Conservation (phyloP, 2,797 vertebrate species). For the Centroberyx gerrardi region DNA sequence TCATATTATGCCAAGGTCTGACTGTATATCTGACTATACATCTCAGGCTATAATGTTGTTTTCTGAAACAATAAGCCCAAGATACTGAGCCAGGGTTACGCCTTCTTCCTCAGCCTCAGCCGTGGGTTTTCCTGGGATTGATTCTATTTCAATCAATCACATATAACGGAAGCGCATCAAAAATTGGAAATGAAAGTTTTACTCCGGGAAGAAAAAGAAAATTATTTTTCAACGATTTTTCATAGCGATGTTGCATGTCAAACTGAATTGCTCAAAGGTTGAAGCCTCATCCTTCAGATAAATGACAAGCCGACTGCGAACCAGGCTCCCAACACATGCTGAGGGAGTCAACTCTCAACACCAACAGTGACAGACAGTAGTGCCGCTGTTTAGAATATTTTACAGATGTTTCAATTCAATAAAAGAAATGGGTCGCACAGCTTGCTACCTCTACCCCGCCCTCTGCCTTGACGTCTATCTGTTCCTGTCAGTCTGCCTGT, state of each 20-base stretch:
- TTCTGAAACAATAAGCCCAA: neutral
- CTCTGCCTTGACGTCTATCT: slow-evolving; percentile 18
- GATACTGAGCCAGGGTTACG: no score
- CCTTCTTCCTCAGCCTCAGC: neutral
- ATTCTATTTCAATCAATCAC: slow-evolving; percentile 9
- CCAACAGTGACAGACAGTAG: slow-evolving; percentile 44
- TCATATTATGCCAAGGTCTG: slow-evolving; percentile 13
- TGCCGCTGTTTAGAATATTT: slow-evolving; percentile 27
- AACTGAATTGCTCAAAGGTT: neutral
- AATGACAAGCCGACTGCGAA: neutral
- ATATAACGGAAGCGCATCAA: neutral
- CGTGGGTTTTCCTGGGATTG: neutral
- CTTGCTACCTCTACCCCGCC: slow-evolving; percentile 16
- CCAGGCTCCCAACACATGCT: slow-evolving; percentile 18
- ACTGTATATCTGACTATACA: neutral
- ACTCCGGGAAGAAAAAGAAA: neutral
- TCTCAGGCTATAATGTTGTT: neutral
- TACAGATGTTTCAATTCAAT: slow-evolving; percentile 57
- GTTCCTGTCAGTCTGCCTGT: slow-evolving; percentile 25
- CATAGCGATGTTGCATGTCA: slow-evolving; percentile 19
- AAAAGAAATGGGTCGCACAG: slow-evolving; percentile 23
- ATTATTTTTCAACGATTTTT: slow-evolving; percentile 21
- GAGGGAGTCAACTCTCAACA: neutral
- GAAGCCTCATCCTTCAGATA: slow-evolving; percentile 23
- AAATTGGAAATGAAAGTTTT: slow-evolving; percentile 6